Base-by-base conservation (phyloP, 1,140 invertebrate genomes). In the Potamilus streckersoni region DNA sequence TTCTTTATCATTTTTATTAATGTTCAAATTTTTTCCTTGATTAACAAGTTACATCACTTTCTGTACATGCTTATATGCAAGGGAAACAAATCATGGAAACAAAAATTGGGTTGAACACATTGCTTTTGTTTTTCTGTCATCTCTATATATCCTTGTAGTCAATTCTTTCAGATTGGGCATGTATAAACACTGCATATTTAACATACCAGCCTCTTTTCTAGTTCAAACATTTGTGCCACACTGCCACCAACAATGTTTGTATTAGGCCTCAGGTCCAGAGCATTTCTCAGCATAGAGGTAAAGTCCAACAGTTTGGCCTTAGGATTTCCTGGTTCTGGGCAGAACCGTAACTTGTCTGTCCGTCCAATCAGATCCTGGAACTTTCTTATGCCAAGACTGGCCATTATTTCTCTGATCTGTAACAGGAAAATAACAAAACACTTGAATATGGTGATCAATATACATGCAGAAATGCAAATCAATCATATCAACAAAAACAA, bases 341-440 rank as follows among this genome's bases (percentile, higher is more conserved):
- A 84, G 83, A 59, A 93, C 91, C 88, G 80, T 56, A 90, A 79
- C 93, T 94, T 85, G 87, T 99, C 98, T 4, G 97, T 98, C 19
- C 97, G 93, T 11, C 98, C 98, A 81, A 99, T 94, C 20, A 99
- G 90, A 83, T 99, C 97, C 91, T 98, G 95, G 91, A 98, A 95
- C 79, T 93, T 94, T 5, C 94, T 91, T 56, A 99, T 93, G 23
- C 98, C 98, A 73, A 99, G 89, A 69, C 93, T 94, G 2, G 97
- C 95, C 96, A 99, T 97, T 74, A 95, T 93, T 57, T 92, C 88
- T 79, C 97, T 93, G 14, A 98, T 93, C 94, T 95, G 72, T 8
- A 77, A 82, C 76, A 74, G 70, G 82, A 78, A 71, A 63, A 19
- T 3, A 61, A 38, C 38, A 38, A 38, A 38, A 38, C 8, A 1